These are phyloP conservation scores for Drosophila aldrichi DNA, from an alignment of 2,888 invertebrate genomes.

Conservation along the genomic window DNA sequence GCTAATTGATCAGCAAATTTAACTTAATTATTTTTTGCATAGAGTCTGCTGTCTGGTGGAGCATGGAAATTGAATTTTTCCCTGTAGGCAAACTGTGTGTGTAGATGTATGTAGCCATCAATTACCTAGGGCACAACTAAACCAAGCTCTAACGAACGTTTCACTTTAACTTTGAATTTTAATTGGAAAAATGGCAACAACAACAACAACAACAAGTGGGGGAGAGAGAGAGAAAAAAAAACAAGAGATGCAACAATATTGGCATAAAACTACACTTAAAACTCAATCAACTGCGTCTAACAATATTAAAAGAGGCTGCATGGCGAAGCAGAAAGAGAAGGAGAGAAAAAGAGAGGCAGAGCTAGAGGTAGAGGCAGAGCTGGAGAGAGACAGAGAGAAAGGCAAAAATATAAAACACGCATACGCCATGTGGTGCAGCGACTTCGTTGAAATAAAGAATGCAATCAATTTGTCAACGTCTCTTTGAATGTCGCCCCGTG, in stretches of 20 bases:
- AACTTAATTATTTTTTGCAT: constrained; percentile 29
- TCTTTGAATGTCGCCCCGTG: constrained; percentile 30
- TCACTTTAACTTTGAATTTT: constrained; percentile 51
- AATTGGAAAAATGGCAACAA: constrained; percentile 53
- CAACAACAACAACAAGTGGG: constrained; percentile 1
- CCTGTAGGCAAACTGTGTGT: constrained; percentile 14
- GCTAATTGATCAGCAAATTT: constrained; percentile 8
- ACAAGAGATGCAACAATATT: constrained; percentile 51
- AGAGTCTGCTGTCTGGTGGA: constrained; percentile 5
- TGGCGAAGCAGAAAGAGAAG: not conserved
- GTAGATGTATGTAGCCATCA: constrained; percentile 8
- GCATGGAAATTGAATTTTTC: constrained; percentile 40
- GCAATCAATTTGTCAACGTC: constrained; percentile 81
- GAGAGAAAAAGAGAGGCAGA: not conserved
- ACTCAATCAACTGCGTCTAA: constrained; percentile 79
- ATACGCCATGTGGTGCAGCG: constrained; percentile 69
- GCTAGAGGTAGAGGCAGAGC: accelerated
- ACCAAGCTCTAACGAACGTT: constrained; percentile 4
- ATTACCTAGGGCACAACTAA: constrained; percentile 26
- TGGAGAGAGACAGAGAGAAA: not conserved
- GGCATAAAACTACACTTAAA: constrained; percentile 72
- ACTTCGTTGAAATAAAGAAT: constrained; percentile 72
- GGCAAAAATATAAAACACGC: constrained; percentile 41
- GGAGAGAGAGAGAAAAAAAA: not conserved
- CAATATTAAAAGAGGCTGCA: constrained; percentile 62